Evolutionary conservation across 1,140 invertebrate genomes (phyloP).

Genomic region (Elymnias hypermnestra): DNA sequence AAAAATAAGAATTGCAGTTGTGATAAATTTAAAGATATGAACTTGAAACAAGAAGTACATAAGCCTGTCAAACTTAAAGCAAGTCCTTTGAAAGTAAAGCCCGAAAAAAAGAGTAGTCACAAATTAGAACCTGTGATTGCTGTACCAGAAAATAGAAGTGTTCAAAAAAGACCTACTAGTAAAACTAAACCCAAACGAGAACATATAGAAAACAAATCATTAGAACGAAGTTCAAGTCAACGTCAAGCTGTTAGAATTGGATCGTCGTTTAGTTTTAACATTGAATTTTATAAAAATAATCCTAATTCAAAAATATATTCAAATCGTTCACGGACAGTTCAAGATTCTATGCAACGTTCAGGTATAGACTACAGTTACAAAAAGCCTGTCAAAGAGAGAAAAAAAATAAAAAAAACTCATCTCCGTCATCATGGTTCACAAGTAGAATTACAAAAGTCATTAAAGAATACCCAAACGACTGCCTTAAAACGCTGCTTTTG

Average conservation of each 20-base stretch:
- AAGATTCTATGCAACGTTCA: neutral
- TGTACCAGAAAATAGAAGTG: too few species aligned
- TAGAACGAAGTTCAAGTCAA: neutral
- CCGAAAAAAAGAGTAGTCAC: too few species aligned
- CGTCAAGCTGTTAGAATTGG: conserved; percentile 9
- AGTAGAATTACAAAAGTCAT: conserved; percentile 1
- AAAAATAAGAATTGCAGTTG: too few species aligned
- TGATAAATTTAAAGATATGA: too few species aligned
- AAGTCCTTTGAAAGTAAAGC: too few species aligned
- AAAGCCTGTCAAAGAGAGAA: neutral
- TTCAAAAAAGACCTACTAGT: too few species aligned
- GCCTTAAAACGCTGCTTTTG: conserved; percentile 19
- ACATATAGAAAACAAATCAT: neutral
- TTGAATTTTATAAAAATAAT: conserved; percentile 35
- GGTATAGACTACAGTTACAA: neutral
- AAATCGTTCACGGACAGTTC: neutral
- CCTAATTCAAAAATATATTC: neutral
- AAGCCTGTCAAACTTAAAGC: too few species aligned
- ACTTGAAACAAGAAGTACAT: too few species aligned
- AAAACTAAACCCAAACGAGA: too few species aligned
- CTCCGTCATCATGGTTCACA: conserved; percentile 4
- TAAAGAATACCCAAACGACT: conserved; percentile 4
- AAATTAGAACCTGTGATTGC: too few species aligned
- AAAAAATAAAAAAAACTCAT: neutral
- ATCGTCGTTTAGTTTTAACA: conserved; percentile 22